A percentile compares a stretch with the other conserved stretches of the same genome.
Evolutionary conservation across 2,888 invertebrate genomes (phyloP).

Genomic region (Tenthredo distinguenda): DNA sequence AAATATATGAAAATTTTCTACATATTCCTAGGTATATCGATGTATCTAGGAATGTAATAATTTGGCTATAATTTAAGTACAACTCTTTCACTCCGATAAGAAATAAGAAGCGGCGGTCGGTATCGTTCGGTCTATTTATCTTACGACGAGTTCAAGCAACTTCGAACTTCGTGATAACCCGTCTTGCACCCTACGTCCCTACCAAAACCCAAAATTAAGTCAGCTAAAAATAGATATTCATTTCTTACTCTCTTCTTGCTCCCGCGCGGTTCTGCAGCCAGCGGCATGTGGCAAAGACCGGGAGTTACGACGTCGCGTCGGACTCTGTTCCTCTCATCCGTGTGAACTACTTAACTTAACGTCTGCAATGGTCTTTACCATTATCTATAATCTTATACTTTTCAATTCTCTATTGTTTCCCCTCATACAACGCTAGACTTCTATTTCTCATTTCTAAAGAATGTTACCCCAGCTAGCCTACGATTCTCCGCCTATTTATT

Average conservation of each 20-base stretch:
- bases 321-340: neutral
- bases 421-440: neutral
- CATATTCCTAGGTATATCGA: neutral
- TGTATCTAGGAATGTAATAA: neutral
- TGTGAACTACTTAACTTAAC: constrained; percentile 41
- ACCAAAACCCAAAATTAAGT: constrained; percentile 55
- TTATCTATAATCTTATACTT: constrained; percentile 32
- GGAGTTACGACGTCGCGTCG: constrained; percentile 18
- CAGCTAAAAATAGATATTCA: constrained; percentile 52
- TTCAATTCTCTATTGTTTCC: neutral
- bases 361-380: neutral
- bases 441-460: neutral
- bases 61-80: neutral
- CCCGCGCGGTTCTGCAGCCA: constrained; percentile 9
- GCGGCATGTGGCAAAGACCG: constrained; percentile 41
- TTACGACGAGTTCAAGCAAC: constrained; percentile 64
- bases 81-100: constrained; percentile 6
- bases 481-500: neutral
- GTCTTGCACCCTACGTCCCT: constrained; percentile 59
- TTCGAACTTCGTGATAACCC: constrained; percentile 70
- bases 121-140: constrained; percentile 42
- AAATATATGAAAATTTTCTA: neutral
- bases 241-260: constrained; percentile 34
- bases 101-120: neutral
- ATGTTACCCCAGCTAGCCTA: neutral